phyloP scores from a whole-genome alignment of 2,113 vertebrate species.

The Podarcis muralis region DNA sequence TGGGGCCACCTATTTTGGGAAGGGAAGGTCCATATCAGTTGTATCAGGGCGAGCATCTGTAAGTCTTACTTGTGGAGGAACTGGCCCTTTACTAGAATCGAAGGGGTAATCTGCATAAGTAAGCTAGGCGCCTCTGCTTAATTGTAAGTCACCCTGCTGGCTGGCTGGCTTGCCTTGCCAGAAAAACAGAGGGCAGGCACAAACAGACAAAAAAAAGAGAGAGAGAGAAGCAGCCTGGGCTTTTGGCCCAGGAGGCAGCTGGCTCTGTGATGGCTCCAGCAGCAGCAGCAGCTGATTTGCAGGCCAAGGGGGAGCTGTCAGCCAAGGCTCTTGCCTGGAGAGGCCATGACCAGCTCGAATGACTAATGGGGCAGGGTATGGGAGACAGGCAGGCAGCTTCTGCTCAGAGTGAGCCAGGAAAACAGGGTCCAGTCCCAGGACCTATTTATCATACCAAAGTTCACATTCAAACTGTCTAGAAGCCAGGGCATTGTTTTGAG shows the following conservation, averaged over 20 bases:
- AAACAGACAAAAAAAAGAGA: no score
- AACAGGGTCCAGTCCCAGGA: no score
- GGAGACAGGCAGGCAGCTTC: background rate
- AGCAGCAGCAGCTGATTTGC: background rate
- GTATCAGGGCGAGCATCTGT: background rate
- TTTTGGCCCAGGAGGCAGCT: background rate
- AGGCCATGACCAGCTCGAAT: background rate
- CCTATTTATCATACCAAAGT: no score
- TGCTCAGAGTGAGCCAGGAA: no score
- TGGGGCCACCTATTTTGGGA: background rate
- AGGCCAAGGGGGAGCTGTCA: background rate
- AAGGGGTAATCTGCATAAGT: background rate
- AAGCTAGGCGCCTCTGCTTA: background rate
- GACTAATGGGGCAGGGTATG: background rate
- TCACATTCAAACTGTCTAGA: background rate
- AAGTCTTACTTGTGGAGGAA: background rate
- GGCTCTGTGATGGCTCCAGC: background rate
- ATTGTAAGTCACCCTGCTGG: background rate
- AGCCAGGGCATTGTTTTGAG: background rate
- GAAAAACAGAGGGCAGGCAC: background rate
- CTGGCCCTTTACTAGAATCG: background rate
- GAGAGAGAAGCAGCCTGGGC: background rate
- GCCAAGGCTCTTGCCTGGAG: background rate
- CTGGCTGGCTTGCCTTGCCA: background rate
- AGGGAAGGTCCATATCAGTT: background rate